Percentiles rank a stretch among this genome's conserved stretches.
These are phyloP conservation scores for Sigmodon hispidus DNA, from an alignment of 2,113 vertebrate species.

Conservation along the genomic window DNA sequence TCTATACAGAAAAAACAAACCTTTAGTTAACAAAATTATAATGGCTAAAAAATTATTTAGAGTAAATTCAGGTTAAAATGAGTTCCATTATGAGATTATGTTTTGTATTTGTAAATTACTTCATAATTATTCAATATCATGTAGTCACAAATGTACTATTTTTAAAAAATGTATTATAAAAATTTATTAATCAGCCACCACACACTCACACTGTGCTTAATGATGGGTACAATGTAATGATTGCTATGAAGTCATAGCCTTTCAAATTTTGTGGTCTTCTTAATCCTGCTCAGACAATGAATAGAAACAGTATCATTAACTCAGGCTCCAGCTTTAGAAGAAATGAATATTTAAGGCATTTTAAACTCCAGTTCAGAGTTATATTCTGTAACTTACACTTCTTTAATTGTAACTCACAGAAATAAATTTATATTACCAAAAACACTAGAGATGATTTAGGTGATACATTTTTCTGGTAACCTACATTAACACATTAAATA, in stretches of 20 bases:
- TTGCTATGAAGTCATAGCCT: not conserved
- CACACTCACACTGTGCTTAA: not conserved
- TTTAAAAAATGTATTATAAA: not conserved
- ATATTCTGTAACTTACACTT: not conserved
- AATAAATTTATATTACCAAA: not conserved
- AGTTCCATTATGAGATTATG: not conserved
- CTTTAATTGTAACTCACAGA: not conserved
- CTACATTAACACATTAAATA: not conserved
- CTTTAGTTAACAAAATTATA: not conserved
- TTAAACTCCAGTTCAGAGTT: not conserved
- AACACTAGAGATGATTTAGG: not conserved
- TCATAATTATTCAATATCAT: not conserved
- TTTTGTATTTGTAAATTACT: not conserved
- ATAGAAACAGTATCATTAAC: not conserved
- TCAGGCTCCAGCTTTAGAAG: not conserved
- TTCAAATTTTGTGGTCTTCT: not conserved
- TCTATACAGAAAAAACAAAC: not conserved
- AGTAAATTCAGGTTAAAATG: constrained; percentile 1
- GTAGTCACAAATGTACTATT: not conserved
- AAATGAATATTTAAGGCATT: not conserved
- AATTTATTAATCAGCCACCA: not conserved
- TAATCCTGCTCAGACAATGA: not conserved
- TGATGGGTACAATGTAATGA: not conserved
- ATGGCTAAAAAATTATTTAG: constrained; percentile 10
- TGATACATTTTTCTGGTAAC: not conserved